Conservation (phyloP, 2,113 vertebrate species). For the Desmodus rotundus region DNA sequence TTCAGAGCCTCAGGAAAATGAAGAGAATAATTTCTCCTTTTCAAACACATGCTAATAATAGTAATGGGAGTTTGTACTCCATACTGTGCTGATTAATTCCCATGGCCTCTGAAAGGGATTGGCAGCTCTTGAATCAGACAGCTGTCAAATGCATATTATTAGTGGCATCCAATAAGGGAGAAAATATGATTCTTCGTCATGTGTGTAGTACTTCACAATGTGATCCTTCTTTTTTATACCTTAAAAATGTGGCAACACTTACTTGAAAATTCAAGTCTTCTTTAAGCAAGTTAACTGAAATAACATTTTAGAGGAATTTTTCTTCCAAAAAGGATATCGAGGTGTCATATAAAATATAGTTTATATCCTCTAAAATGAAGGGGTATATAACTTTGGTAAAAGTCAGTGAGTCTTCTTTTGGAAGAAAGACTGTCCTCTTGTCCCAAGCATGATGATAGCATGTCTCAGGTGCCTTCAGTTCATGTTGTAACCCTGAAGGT, state of each 20-base stretch:
- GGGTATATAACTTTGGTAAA: not conserved
- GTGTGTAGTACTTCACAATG: not conserved
- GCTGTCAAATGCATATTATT: slow-evolving; percentile 9
- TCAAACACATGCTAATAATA: slow-evolving; percentile 46
- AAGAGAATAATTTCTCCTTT: slow-evolving; percentile 32
- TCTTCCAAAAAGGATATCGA: not conserved
- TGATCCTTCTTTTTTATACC: not conserved
- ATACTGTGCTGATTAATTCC: slow-evolving; percentile 43
- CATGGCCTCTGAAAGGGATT: not conserved
- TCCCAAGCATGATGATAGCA: not conserved
- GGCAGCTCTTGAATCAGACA: slow-evolving; percentile 12
- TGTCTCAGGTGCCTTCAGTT: not conserved
- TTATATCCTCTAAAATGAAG: not conserved
- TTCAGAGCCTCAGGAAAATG: slow-evolving; percentile 65
- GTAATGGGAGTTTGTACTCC: slow-evolving; percentile 22
- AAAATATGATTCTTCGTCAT: not conserved
- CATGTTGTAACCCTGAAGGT: not conserved
- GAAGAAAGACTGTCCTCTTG: not conserved
- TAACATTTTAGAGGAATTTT: not conserved
- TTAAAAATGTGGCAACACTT: not conserved
- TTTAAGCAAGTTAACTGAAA: slow-evolving; percentile 34
- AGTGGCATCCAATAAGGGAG: not conserved
- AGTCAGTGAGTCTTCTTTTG: not conserved
- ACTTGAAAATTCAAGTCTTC: slow-evolving; percentile 8
- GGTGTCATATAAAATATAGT: not conserved